Percentiles rank a stretch among this genome's conserved stretches.
phyloP scores from a whole-genome alignment of 2,888 invertebrate species.

The Sipha maydis region DNA sequence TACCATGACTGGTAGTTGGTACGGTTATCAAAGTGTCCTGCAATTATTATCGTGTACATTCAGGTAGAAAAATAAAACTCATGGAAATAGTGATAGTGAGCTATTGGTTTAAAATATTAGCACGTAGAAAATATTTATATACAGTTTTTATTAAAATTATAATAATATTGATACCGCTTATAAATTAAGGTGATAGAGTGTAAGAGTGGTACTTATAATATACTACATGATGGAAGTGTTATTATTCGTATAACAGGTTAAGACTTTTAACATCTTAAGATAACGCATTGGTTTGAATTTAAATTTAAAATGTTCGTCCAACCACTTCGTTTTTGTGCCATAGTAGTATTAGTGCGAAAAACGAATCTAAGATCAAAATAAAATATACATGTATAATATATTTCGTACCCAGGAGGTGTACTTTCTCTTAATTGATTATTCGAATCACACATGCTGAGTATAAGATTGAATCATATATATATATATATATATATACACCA shows the following conservation, averaged over 20 bases:
- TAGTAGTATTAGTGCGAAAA: neutral
- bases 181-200: neutral
- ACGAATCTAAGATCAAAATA: neutral
- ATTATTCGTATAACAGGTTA: neutral
- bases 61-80: neutral
- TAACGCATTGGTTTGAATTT: neutral
- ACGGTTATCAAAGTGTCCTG: neutral
- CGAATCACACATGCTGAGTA: constrained; percentile 28
- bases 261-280: no score
- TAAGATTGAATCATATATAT: constrained; percentile 13
- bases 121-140: neutral
- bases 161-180: neutral
- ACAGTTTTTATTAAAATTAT: neutral
- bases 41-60: neutral
- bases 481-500: no score
- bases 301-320: neutral
- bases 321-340: neutral
- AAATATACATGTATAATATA: neutral
- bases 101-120: neutral
- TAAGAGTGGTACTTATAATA: neutral
- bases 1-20: neutral
- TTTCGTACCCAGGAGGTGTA: neutral
- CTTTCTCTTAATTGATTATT: constrained; percentile 59
- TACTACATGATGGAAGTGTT: neutral
- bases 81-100: neutral